phyloP scores from a whole-genome alignment of 1,140 invertebrate species.

The Tetraneura akinire region DNA sequence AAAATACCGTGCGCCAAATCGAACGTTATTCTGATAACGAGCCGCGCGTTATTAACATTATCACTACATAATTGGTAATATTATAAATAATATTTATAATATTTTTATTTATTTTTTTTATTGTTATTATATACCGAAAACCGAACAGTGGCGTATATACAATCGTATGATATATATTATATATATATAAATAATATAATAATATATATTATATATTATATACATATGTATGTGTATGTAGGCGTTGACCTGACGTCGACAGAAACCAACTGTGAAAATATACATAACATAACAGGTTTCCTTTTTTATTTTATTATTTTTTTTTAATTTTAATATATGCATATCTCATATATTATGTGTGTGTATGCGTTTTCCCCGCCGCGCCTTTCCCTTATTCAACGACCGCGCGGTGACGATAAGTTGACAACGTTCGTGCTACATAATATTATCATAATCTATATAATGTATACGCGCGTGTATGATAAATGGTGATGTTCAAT shows the following conservation, averaged over 20 bases:
- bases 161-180: too few species aligned
- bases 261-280: slow-evolving; percentile 44
- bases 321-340: neutral
- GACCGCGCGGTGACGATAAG: neutral
- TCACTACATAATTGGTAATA: too few species aligned
- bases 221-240: neutral
- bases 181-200: too few species aligned
- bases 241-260: slow-evolving; percentile 12
- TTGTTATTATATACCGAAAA: too few species aligned
- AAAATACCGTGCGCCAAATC: too few species aligned
- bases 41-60: too few species aligned
- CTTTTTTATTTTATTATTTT: neutral
- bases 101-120: too few species aligned
- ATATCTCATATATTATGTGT: neutral
- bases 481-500: neutral
- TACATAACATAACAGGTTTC: slow-evolving; percentile 14
- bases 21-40: too few species aligned
- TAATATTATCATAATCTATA: neutral
- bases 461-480: neutral
- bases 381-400: neutral
- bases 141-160: too few species aligned
- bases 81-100: too few species aligned
- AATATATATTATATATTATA: too few species aligned
- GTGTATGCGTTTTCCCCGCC: neutral
- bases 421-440: slow-evolving; percentile 11